These are phyloP conservation scores for Cisticola juncidis DNA, from an alignment of 2,113 vertebrate genomes.

Conservation along the genomic window DNA sequence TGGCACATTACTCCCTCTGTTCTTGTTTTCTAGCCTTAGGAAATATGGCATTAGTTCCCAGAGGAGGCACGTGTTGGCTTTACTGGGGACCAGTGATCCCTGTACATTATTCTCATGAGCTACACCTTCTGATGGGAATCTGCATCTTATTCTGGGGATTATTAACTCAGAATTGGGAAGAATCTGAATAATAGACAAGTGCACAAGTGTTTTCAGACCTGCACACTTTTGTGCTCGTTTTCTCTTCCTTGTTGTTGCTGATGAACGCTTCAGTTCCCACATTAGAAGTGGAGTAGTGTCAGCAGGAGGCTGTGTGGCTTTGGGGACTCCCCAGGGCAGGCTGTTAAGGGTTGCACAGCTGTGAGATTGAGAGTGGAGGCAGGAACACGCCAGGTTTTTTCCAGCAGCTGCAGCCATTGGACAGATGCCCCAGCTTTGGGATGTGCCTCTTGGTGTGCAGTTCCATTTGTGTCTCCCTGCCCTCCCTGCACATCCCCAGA, in stretches of 20 bases:
- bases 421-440: background rate
- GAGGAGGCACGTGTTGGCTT: background rate
- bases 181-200: background rate
- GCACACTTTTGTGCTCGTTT: background rate
- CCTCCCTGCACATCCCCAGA: background rate
- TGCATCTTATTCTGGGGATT: background rate
- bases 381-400: background rate
- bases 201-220: background rate
- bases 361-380: background rate
- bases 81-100: background rate
- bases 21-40: background rate
- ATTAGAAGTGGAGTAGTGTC: background rate
- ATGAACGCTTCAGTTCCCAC: background rate
- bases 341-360: background rate
- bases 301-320: background rate
- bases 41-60: background rate
- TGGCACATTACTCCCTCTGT: background rate
- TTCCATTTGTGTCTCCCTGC: fast-evolving
- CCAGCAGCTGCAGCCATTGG: background rate
- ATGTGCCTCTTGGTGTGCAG: background rate
- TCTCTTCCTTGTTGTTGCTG: background rate
- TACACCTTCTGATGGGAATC: background rate
- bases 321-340: background rate
- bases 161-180: background rate
- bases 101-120: fast-evolving